Base-by-base conservation (phyloP, 2,888 invertebrate species). In the Tethea ocularis region DNA sequence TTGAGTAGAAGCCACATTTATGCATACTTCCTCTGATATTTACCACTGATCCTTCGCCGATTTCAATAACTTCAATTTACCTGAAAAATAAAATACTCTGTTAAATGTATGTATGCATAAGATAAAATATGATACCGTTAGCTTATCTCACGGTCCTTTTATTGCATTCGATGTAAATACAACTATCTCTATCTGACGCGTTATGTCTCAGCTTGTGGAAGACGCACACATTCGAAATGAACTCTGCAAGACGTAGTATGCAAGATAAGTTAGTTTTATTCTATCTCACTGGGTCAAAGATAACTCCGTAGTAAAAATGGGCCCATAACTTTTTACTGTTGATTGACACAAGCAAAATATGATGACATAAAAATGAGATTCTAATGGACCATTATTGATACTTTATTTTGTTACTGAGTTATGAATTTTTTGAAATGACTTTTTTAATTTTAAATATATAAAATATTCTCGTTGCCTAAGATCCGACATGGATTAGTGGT, bases 401-500 rank as follows among this genome's bases (percentile, higher is more conserved):
- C 13, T 38, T n/a, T 38, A 38, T 38, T 36, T 36, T 36, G 15
- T 15, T 15, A 15, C 38, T 38, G 11, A 38, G 38, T n/a, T 38
- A n/a, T 15, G 36, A 3, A 15, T 4, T 10, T 38, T 5, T 5
- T 38, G 38, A 15, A 1, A 4, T 13, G 13, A 13, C 4, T 15
- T n/a, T 1, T n/a, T 1, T n/a, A 6, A 38, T 4, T 2, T 36
- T 13, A 36, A 15, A 2, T 36, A 13, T 33, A 33, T n/a, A n/a
- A n/a, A n/a, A 33, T 33, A 10, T 33, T 33, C 1, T 13, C 1
- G 0, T 20, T 10, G 11, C 22, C 2, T 23, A 51, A 1, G 20
- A 83, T 93, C 93, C 93, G 92, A 91, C 94, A 94, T 94, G 24
- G 24, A 4, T 8, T 29, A 29, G 8, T n/a, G n/a, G n/a, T n/a